These are phyloP conservation scores for Nycticorax nycticorax DNA, from an alignment of 2,113 vertebrate genomes.

Conservation along the genomic window DNA sequence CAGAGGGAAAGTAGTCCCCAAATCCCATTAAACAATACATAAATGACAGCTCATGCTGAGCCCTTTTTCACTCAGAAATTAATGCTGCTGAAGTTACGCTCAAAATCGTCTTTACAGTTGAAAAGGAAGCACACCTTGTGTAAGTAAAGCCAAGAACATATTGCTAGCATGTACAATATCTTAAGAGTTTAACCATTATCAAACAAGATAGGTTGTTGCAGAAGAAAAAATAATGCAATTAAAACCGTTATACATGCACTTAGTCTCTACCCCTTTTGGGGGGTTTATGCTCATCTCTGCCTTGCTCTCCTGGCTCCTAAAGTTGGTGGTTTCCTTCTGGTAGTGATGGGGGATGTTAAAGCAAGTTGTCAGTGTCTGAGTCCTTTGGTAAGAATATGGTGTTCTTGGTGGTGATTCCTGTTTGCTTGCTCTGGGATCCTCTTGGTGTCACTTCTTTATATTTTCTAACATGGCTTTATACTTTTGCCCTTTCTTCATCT, in stretches of 20 bases:
- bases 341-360: not conserved
- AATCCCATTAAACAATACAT: not conserved
- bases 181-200: not conserved
- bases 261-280: accelerated
- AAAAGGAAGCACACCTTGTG: not conserved
- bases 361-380: not conserved
- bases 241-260: not conserved
- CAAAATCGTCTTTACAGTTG: too few species aligned
- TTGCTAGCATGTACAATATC: not conserved
- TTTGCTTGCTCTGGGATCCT: not conserved
- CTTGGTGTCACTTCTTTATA: not conserved
- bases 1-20: not conserved
- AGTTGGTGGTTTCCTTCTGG: not conserved
- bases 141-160: not conserved
- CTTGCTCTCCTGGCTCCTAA: not conserved
- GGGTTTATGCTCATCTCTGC: not conserved
- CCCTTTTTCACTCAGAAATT: not conserved
- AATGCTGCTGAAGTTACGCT: not conserved
- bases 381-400: accelerated
- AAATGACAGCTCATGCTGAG: not conserved
- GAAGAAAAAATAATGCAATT: not conserved
- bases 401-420: not conserved
- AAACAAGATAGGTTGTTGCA: not conserved
- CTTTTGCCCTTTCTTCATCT: not conserved
- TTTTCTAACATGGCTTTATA: not conserved